Evolutionary conservation across 92 coral and sea anemone genomes (phyloP).

Genomic region (Phenganax subtilis): DNA sequence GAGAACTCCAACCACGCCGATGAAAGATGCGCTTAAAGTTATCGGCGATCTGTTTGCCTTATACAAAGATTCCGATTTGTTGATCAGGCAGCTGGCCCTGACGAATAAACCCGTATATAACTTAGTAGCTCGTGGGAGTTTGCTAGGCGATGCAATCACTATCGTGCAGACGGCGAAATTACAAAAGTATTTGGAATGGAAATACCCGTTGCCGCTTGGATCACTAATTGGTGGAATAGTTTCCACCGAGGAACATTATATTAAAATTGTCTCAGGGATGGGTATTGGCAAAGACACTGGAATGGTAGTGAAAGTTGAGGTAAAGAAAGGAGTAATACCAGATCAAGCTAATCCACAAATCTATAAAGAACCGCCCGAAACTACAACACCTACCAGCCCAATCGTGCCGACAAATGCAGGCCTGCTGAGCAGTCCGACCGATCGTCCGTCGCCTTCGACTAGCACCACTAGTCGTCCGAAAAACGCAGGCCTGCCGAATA

Average conservation of each 20-base stretch:
- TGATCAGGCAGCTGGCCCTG: background rate
- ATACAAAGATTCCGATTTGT: background rate
- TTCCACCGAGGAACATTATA: constrained; percentile 21
- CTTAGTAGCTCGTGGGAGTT: constrained; percentile 15
- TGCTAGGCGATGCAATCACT: background rate
- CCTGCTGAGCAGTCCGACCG: background rate
- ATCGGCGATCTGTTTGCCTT: constrained; percentile 29
- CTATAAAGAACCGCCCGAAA: constrained; percentile 41
- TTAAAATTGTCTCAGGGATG: constrained; percentile 36
- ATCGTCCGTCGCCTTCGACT: background rate
- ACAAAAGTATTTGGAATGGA: constrained; percentile 40
- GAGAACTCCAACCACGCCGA: constrained; percentile 20
- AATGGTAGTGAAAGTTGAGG: constrained; percentile 40
- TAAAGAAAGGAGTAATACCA: constrained; percentile 19
- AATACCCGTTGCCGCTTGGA: constrained; percentile 22
- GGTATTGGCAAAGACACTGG: constrained; percentile 38
- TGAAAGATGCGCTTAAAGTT: constrained; percentile 20
- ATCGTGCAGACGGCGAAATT: constrained; percentile 16
- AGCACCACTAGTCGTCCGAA: background rate
- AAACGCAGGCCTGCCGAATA: background rate
- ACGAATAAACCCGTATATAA: constrained; percentile 1
- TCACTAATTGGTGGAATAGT: background rate
- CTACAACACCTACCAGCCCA: constrained; percentile 4
- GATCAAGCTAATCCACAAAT: constrained; percentile 28
- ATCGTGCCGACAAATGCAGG: constrained; percentile 22